Evolutionary conservation across 2,113 vertebrate species (phyloP), one percentile per base, ranked within the genome.

Genomic region (Macroglossus sobrinus): DNA sequence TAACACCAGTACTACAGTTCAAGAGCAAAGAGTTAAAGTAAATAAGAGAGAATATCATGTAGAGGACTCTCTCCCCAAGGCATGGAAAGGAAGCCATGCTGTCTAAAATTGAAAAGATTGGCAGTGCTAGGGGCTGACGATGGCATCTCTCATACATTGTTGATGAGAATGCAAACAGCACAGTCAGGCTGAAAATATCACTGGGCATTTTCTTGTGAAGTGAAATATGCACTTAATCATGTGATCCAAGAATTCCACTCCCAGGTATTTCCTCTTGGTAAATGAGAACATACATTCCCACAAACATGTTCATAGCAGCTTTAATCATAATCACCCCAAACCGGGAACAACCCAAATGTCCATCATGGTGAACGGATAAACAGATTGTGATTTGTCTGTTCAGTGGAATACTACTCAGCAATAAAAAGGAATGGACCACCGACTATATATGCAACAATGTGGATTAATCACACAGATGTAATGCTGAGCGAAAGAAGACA

Each of bases 1-100:
- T 40, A 59, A 61, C 64, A 53, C 12, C 0, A 7, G 40, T 33
- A 7, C 38, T n/a, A 22, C 14, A 13, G 7, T 66, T 88, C 82
- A 59, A 82, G 69, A 91, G 26, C 76, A 78, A 71, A 82, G 45
- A 84, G 76, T 91, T 88, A 28, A 84, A 43, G 78, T 35, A 43
- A 43, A 59, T 53, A 12, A 53, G 19, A 22, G 64, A 84, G 57
- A 57, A 16, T 71, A 50, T 59, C 43, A 45, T 19, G 76, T 50
- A 61, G 63, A 40, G 53, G 11, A 40, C 61, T 59, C 12, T n/a
- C 55, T 64, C 68, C 64, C 16, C 0, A 22, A 80, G 71, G 76
- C 22, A 22, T 35, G 22, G 66, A 33, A 63, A 24, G 50, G 80
- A 64, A 80, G 75, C 59, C 66, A 43, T 63, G 69, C 57, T 85